Evolutionary conservation across 2,113 vertebrate genomes (phyloP), one percentile per base, ranked within the genome.

Genomic region (Ptilonorhynchus violaceus): DNA sequence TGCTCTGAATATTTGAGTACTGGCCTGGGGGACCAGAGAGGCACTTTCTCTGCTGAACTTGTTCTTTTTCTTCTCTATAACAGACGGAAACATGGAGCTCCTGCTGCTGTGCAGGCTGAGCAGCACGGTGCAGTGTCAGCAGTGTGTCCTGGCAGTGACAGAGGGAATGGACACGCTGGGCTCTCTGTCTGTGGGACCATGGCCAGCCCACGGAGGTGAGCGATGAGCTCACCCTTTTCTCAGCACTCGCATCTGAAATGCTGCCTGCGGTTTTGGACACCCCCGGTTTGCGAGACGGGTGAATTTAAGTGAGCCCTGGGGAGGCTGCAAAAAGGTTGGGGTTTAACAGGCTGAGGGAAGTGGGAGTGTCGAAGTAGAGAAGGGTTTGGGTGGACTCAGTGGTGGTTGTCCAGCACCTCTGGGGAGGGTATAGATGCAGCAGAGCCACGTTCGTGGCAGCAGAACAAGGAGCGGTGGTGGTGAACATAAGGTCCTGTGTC

Each of bases 1-100:
- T 33, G 39, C 37, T 68, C n/a, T 63, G 33, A 15, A 1, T 70
- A 31, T 74, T 41, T 15, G 25, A 67, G 47, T 14, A 49, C 2
- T 0, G 0, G 10, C 35, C 39, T 0, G 28, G 15, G 30, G 20
- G 53, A n/a, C 33, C 11, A 64, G 37, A 27, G 6, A 49, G 27
- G 8, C 13, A 6, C 24, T 64, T 85, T 59, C 47, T 68, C 30
- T 72, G 49, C 27, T n/a, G 39, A 9, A 42, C 22, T 63, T 77
- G 14, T 10, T 42, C 9, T 62, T 82, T 84, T 74, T 73, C 31
- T 64, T 85, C 69, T 37, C 8, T 28, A 56, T 35, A 64, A 59
- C 35, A 69, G 30, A 63, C 1, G 4, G 53, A 56, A 89, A 31
- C 10, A 20, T 7, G 11, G 27, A 74, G 44, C 16, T 67, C 1